These are phyloP conservation scores for Melanerpes aurifrons DNA, from an alignment of 2,113 vertebrate species.

Conservation along the genomic window DNA sequence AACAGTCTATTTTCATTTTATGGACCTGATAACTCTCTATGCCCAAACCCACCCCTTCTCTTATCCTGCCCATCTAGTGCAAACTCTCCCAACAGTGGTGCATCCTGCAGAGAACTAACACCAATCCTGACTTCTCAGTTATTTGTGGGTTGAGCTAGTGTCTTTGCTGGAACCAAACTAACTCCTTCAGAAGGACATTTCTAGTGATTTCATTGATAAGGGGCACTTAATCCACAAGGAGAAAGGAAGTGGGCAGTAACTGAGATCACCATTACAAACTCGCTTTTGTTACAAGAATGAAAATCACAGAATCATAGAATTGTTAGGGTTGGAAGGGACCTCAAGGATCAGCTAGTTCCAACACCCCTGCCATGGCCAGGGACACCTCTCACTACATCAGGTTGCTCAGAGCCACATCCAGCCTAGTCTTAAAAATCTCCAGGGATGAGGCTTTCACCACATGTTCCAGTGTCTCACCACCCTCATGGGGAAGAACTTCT, in stretches of 20 bases:
- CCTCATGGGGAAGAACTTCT: too few relatives aligned
- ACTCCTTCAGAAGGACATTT: neutral
- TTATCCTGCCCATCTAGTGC: neutral
- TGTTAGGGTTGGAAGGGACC: too few relatives aligned
- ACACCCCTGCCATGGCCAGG: too few relatives aligned
- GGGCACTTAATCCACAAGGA: neutral
- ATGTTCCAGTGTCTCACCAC: too few relatives aligned
- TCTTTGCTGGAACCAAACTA: neutral
- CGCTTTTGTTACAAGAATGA: neutral
- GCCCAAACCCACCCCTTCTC: neutral
- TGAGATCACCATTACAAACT: neutral
- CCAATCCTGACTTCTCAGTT: neutral
- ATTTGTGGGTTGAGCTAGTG: neutral
- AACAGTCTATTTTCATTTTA: neutral
- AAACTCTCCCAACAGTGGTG: neutral
- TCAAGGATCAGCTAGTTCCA: too few relatives aligned
- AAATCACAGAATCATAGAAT: neutral
- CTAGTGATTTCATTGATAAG: neutral
- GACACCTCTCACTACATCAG: too few relatives aligned
- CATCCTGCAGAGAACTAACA: neutral
- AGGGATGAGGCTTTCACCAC: too few relatives aligned
- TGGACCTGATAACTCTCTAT: neutral
- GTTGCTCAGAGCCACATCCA: too few relatives aligned
- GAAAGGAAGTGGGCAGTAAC: neutral
- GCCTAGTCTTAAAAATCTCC: too few relatives aligned